Conservation (phyloP, 2,113 vertebrate species). For the Nothocercus nigrocapillus region DNA sequence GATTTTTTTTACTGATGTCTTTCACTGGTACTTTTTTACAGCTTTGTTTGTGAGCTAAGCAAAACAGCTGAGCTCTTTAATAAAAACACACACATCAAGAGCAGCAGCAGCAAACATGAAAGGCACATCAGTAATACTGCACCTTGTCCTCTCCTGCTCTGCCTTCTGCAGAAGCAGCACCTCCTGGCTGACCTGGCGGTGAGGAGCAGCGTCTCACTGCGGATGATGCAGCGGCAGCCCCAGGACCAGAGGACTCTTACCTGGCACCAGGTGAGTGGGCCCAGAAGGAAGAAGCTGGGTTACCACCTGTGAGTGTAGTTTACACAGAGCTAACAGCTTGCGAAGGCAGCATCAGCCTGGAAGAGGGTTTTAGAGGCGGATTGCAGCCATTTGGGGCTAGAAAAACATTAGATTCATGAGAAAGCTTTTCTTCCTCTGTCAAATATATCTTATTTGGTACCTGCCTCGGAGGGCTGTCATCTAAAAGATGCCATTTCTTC, state of each 20-base stretch:
- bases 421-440: constrained; percentile 28
- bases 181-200: neutral
- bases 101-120: neutral
- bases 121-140: neutral
- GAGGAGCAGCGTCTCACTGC: neutral
- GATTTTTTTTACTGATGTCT: neutral
- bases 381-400: neutral
- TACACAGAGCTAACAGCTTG: neutral
- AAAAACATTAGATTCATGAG: neutral
- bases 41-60: neutral
- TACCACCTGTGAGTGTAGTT: neutral
- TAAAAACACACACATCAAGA: neutral
- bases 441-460: constrained; percentile 39
- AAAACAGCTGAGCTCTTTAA: neutral
- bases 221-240: rapidly evolving
- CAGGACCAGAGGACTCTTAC: neutral
- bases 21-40: neutral
- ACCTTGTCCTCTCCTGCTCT: neutral
- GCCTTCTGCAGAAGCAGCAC: neutral
- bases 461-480: neutral
- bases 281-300: neutral
- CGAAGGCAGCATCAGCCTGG: neutral
- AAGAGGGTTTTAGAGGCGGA: neutral
- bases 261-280: neutral
- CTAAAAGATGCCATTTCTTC: neutral